Evolutionary conservation across 2,888 invertebrate species (phyloP).

Genomic region (Sisyra nigra): DNA sequence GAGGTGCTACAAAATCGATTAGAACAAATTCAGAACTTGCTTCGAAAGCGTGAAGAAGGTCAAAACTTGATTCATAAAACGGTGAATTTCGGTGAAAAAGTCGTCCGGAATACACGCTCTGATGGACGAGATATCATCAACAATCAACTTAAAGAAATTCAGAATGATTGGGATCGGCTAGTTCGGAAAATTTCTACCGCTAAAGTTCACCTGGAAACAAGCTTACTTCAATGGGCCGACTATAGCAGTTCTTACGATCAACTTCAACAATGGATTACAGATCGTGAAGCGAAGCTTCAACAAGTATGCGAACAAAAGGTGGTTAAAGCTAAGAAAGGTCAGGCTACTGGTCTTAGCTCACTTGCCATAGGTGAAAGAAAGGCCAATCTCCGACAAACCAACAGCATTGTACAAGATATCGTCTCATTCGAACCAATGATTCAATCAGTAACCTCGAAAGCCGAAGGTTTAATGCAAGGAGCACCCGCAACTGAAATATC

Average conservation of each 20-base stretch:
- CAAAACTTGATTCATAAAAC: slow-evolving; percentile 75
- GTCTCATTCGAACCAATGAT: slow-evolving; percentile 96
- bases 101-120: slow-evolving; percentile 69
- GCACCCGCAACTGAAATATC: slow-evolving; percentile 86
- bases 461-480: slow-evolving; percentile 79
- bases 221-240: slow-evolving; percentile 87
- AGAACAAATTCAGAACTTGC: slow-evolving; percentile 61
- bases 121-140: slow-evolving; percentile 81
- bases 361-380: slow-evolving; percentile 73
- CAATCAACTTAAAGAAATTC: slow-evolving; percentile 72
- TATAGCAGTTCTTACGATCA: slow-evolving; percentile 88
- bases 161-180: slow-evolving; percentile 82
- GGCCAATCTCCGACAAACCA: slow-evolving; percentile 77
- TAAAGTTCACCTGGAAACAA: slow-evolving; percentile 81
- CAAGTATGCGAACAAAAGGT: slow-evolving; percentile 78
- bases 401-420: slow-evolving; percentile 91
- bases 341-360: slow-evolving; percentile 57
- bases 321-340: slow-evolving; percentile 59
- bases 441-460: slow-evolving; percentile 85
- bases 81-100: slow-evolving; percentile 81
- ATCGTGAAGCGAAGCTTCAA: slow-evolving; percentile 81
- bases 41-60: slow-evolving; percentile 70
- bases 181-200: slow-evolving; percentile 84
- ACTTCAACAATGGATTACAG: slow-evolving; percentile 86
- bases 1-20: slow-evolving; percentile 70